phyloP scores from a whole-genome alignment of 2,888 invertebrate species.

The Chrysodeixis includens region DNA sequence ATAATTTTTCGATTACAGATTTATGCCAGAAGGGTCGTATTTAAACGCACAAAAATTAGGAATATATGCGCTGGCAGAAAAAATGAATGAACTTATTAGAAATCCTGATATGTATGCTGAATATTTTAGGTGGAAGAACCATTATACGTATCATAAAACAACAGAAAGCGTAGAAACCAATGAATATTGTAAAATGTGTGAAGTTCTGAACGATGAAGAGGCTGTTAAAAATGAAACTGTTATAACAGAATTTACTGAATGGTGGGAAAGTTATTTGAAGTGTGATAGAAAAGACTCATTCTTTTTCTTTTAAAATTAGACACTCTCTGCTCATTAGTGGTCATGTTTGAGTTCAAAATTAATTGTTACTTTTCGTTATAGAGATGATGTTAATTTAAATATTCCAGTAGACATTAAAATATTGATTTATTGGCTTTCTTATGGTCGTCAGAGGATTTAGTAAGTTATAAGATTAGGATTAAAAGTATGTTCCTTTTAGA shows the following conservation, averaged over 20 bases:
- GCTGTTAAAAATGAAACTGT: slow-evolving; percentile 63
- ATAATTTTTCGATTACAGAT: slow-evolving; percentile 64
- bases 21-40: slow-evolving; percentile 80
- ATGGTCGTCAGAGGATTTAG: no score
- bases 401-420: no score
- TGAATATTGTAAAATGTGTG: slow-evolving; percentile 80
- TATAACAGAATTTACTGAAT: slow-evolving; percentile 70
- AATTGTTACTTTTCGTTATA: no score
- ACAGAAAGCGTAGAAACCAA: slow-evolving; percentile 70
- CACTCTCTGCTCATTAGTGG: no score
- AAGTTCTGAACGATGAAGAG: slow-evolving; percentile 71
- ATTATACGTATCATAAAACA: slow-evolving; percentile 74
- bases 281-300: no score
- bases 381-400: background rate
- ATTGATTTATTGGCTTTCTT: no score
- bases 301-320: no score
- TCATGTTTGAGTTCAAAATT: no score
- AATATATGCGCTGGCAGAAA: slow-evolving; percentile 64
- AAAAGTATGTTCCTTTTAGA: no score
- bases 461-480: no score
- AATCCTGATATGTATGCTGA: slow-evolving; percentile 70
- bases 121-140: slow-evolving; percentile 79
- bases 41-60: slow-evolving; percentile 73
- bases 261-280: slow-evolving; percentile 69
- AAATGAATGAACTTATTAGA: slow-evolving; percentile 73